These are phyloP conservation scores for Montipora sp. DNA, from an alignment of 64 coral and sea anemone species.

Conservation along the genomic window DNA sequence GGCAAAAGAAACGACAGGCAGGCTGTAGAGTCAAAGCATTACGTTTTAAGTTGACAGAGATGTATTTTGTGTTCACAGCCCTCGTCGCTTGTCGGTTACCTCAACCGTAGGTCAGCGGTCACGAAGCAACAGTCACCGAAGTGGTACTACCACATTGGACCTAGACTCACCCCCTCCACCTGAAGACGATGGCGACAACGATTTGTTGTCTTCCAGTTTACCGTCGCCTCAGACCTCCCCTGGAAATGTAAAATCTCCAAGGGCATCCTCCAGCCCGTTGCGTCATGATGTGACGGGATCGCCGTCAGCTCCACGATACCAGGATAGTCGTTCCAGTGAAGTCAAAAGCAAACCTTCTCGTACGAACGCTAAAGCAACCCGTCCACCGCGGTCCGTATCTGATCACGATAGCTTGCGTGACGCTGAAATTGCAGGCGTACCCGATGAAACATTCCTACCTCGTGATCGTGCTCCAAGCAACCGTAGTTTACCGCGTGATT, in stretches of 20 bases:
- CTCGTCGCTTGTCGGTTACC: neutral
- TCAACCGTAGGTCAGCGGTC: slow-evolving; percentile 51
- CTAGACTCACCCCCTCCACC: slow-evolving; percentile 53
- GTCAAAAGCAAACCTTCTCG: neutral
- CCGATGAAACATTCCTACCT: neutral
- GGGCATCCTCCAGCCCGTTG: slow-evolving; percentile 22
- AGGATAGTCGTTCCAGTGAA: slow-evolving; percentile 29
- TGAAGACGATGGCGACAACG: slow-evolving; percentile 24
- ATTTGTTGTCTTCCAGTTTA: slow-evolving; percentile 12
- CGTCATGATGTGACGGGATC: neutral
- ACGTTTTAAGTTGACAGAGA: neutral
- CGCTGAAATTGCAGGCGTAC: neutral
- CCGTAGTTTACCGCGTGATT: slow-evolving; percentile 23
- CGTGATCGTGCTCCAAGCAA: neutral
- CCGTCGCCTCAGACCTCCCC: slow-evolving; percentile 32
- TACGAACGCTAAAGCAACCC: neutral
- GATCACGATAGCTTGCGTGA: slow-evolving; percentile 24
- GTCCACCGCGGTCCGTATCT: neutral
- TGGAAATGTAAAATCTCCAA: slow-evolving; percentile 7
- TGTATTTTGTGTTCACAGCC: neutral
- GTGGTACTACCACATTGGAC: slow-evolving; percentile 44
- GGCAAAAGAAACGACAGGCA: too few species aligned
- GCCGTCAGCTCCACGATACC: neutral
- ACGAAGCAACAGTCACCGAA: slow-evolving; percentile 50
- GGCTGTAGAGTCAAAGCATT: neutral